Conservation (phyloP, 35 echinoderm and acorn worm species). For the Eucidaris tribuloides region DNA sequence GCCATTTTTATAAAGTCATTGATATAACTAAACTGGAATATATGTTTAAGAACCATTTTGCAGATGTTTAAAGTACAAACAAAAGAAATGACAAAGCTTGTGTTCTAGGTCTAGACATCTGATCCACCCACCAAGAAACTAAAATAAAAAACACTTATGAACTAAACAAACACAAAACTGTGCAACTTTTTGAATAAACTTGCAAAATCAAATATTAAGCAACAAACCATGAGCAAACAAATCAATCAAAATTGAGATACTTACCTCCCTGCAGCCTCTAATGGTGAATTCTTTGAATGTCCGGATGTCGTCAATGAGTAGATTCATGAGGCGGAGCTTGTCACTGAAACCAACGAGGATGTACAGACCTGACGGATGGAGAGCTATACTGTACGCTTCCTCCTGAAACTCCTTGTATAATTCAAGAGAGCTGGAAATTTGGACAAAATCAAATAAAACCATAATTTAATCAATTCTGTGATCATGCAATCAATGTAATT, state of each 20-base stretch:
- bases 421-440: conserved; percentile 72
- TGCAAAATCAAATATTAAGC: too few species aligned
- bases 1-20: too few species aligned
- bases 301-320: conserved; percentile 97
- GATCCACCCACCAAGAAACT: too few species aligned
- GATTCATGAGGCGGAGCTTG: conserved; percentile 95
- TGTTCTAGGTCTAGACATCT: too few species aligned
- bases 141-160: too few species aligned
- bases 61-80: too few species aligned
- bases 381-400: conserved; percentile 97
- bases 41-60: too few species aligned
- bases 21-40: too few species aligned
- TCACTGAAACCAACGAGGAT: conserved; percentile 98
- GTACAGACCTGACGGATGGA: conserved; percentile 96
- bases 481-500: too few species aligned
- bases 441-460: too few species aligned
- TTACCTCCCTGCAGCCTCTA: conserved; percentile 94
- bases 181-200: neutral
- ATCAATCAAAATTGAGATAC: neutral
- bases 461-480: neutral
- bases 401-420: conserved; percentile 94
- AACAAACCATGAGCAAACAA: neutral
- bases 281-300: conserved; percentile 99
- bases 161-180: neutral
- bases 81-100: too few species aligned